These are phyloP conservation scores for Pangasius larnaudii DNA, from an alignment of 2,797 vertebrate species.

Conservation along the genomic window DNA sequence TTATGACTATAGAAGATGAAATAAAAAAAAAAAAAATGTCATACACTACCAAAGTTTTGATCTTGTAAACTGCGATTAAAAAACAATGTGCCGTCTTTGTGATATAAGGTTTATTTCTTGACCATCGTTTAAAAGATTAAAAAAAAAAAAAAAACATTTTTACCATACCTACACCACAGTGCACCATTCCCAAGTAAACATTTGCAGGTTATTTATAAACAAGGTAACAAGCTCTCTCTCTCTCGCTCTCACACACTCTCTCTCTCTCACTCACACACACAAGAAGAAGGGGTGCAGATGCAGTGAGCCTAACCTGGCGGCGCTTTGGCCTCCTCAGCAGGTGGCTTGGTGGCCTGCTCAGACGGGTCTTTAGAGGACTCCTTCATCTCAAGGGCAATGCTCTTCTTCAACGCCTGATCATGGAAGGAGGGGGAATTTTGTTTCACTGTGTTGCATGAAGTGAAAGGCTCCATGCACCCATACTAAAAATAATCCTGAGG, in stretches of 20 bases:
- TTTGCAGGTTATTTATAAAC: neutral
- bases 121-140: neutral
- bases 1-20: neutral
- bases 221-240: neutral
- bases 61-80: neutral
- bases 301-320: slow-evolving; percentile 52
- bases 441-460: slow-evolving; percentile 43
- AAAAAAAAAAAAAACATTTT: too few relatives aligned
- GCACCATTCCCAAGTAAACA: neutral
- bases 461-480: slow-evolving; percentile 44
- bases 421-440: slow-evolving; percentile 49
- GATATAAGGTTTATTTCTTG: neutral
- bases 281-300: slow-evolving; percentile 12
- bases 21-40: too few relatives aligned
- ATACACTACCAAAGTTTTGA: too few relatives aligned
- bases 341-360: slow-evolving; percentile 39
- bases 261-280: neutral
- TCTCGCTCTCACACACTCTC: neutral
- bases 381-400: slow-evolving; percentile 51
- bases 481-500: neutral
- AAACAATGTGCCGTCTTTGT: neutral
- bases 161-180: neutral
- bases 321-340: slow-evolving; percentile 35
- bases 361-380: slow-evolving; percentile 41
- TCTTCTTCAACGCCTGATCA: slow-evolving; percentile 62